Evolutionary conservation across 2,113 vertebrate species (phyloP).

Genomic region (Furnarius figulus): DNA sequence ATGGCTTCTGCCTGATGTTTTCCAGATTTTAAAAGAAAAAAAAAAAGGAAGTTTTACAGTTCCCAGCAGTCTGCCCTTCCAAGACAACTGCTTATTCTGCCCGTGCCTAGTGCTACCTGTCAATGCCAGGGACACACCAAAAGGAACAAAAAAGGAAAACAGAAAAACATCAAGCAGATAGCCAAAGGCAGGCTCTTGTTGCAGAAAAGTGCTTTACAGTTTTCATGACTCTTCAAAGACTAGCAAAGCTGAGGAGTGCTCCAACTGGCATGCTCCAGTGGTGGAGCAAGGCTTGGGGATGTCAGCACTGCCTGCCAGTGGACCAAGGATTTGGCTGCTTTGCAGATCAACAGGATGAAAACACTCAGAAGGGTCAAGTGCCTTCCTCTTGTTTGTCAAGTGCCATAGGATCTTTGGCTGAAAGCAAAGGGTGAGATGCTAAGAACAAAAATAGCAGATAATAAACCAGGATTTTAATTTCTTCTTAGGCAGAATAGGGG

Average conservation of each 20-base stretch:
- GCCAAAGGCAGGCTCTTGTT: neutral
- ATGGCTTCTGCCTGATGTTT: neutral
- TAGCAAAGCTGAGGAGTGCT: neutral
- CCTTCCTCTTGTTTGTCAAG: constrained; percentile 12
- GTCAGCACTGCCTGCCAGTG: rapidly evolving
- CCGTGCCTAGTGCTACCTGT: neutral
- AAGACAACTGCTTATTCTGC: neutral
- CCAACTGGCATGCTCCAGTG: rapidly evolving
- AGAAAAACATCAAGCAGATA: neutral
- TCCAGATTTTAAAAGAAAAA: neutral
- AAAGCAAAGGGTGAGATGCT: neutral
- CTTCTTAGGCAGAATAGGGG: neutral
- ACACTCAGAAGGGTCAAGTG: constrained; percentile 31
- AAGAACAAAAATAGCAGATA: neutral
- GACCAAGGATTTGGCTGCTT: neutral
- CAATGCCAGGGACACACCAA: neutral
- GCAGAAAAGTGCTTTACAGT: neutral
- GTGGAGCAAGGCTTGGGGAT: neutral
- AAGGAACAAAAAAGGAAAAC: neutral
- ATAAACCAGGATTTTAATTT: neutral
- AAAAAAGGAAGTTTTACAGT: neutral
- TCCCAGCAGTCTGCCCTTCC: neutral
- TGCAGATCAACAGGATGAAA: neutral
- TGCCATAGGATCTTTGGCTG: neutral
- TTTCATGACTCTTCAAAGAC: neutral